Percentiles rank a stretch among this genome's conserved stretches.
These are phyloP conservation scores for Drosophila nigrodunni DNA, from an alignment of 1,140 invertebrate species.

Conservation along the genomic window DNA sequence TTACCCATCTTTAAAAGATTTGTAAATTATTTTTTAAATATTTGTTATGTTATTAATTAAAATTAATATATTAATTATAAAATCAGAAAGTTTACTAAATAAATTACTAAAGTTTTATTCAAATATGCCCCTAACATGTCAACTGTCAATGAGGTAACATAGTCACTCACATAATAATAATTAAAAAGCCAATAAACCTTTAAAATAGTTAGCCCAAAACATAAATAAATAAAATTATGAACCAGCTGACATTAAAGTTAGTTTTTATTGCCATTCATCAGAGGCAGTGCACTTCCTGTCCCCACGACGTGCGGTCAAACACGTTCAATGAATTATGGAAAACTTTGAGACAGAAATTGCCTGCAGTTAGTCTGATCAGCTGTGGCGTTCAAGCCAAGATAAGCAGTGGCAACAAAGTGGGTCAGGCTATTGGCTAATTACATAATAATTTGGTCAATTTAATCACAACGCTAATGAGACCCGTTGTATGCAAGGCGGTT, in stretches of 20 bases:
- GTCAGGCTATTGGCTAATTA: constrained; percentile 76
- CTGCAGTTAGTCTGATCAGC: constrained; percentile 26
- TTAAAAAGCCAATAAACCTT: background rate
- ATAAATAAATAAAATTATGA: constrained; percentile 1
- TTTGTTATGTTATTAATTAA: too few relatives aligned
- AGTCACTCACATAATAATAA: background rate
- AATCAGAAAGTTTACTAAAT: too few relatives aligned
- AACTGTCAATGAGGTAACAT: background rate
- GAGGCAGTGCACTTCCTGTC: constrained; percentile 43
- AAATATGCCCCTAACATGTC: background rate
- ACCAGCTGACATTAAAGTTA: background rate
- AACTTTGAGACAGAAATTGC: constrained; percentile 8
- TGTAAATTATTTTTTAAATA: too few relatives aligned
- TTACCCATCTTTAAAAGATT: too few relatives aligned
- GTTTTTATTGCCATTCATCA: constrained; percentile 32
- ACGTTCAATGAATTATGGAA: constrained; percentile 42
- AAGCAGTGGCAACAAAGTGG: constrained; percentile 57
- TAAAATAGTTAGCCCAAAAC: background rate
- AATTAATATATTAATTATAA: too few relatives aligned
- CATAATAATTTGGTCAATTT: constrained; percentile 84
- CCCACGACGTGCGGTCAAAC: constrained; percentile 31
- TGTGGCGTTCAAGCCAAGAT: constrained; percentile 36
- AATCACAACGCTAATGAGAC: constrained; percentile 73
- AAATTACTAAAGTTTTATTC: background rate
- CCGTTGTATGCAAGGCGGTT: constrained; percentile 59